These are phyloP conservation scores for Nemotelus pantherinus DNA, from an alignment of 2,888 invertebrate species.

Conservation along the genomic window DNA sequence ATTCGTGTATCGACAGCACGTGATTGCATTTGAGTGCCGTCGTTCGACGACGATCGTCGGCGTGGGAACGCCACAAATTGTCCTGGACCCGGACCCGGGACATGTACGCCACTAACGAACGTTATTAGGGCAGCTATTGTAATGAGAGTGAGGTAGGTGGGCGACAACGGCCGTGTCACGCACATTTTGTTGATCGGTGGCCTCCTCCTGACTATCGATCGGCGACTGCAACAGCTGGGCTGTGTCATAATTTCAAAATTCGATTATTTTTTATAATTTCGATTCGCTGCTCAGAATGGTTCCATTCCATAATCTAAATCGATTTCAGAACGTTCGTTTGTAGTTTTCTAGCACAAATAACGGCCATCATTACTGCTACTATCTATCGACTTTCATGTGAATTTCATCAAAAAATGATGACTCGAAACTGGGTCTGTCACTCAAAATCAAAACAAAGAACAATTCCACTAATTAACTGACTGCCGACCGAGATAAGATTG, in stretches of 20 bases:
- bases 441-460: too few relatives aligned
- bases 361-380: conserved; percentile 1
- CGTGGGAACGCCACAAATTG: conserved; percentile 62
- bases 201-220: conserved; percentile 52
- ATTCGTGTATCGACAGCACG: conserved; percentile 87
- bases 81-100: conserved; percentile 55
- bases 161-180: conserved; percentile 33
- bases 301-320: conserved; percentile 35
- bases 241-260: conserved; percentile 54
- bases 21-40: conserved; percentile 80
- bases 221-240: conserved; percentile 52
- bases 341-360: neutral
- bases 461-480: too few relatives aligned
- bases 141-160: conserved; percentile 41
- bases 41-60: conserved; percentile 60
- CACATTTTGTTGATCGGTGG: conserved; percentile 46
- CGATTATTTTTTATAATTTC: conserved; percentile 26
- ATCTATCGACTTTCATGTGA: neutral
- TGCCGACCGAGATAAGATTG: too few relatives aligned
- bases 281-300: conserved; percentile 6
- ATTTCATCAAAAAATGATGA: neutral
- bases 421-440: too few relatives aligned
- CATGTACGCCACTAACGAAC: conserved; percentile 54
- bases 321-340: neutral
- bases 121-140: conserved; percentile 52